These are phyloP conservation scores for Malurus cyaneus DNA, from an alignment of 2,113 vertebrate genomes.

Conservation along the genomic window DNA sequence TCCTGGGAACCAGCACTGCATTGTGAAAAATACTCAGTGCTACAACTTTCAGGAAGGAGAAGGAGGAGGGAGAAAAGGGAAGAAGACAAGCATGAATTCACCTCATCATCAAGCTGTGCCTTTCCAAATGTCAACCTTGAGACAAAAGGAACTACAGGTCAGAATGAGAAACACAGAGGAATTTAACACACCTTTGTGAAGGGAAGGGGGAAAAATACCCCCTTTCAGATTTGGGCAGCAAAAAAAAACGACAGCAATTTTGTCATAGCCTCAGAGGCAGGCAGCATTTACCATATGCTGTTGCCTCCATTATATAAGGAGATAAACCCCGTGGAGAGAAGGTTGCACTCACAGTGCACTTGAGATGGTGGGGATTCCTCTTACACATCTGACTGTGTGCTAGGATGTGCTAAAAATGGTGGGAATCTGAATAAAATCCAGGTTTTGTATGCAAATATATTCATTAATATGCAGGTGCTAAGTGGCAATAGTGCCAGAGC, in stretches of 20 bases:
- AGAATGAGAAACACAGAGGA: background rate
- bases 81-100: background rate
- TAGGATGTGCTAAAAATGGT: background rate
- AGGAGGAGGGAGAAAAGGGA: background rate
- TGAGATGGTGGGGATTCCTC: background rate
- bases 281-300: background rate
- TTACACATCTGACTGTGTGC: background rate
- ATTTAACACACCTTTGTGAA: background rate
- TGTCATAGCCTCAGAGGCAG: background rate
- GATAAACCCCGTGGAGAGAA: background rate
- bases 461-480: background rate
- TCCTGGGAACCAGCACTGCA: fast-evolving
- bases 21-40: background rate
- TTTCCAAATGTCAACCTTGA: background rate
- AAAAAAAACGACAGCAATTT: background rate
- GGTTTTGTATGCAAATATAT: background rate
- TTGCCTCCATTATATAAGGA: background rate
- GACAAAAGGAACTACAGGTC: background rate
- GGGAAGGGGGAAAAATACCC: background rate
- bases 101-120: background rate
- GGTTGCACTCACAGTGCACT: background rate
- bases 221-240: background rate
- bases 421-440: background rate
- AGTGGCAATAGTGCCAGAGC: background rate
- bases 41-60: background rate